Conservation (phyloP, 2,888 invertebrate genomes). For the Allygus modestus region DNA sequence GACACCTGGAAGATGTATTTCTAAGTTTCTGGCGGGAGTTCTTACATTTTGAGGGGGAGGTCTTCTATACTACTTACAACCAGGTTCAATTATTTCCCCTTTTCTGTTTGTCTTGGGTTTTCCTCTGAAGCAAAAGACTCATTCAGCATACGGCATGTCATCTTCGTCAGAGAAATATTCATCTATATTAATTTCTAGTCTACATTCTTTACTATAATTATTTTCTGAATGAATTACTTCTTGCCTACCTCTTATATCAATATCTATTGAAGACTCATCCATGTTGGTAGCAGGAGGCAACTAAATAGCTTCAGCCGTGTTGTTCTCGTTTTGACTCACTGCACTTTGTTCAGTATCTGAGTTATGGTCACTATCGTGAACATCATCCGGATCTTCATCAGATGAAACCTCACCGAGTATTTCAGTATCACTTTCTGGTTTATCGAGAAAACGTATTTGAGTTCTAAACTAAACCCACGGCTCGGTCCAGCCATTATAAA, state of each 20-base stretch:
- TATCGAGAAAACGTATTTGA: constrained; percentile 30
- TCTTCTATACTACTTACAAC: background rate
- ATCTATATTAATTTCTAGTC: background rate
- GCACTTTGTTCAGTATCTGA: constrained; percentile 34
- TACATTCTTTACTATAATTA: background rate
- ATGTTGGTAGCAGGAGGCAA: background rate
- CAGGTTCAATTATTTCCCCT: background rate
- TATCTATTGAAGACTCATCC: background rate
- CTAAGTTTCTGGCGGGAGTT: constrained; percentile 20
- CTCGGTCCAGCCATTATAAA: constrained; percentile 42
- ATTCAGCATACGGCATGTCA: constrained; percentile 20
- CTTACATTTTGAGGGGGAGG: constrained; percentile 3
- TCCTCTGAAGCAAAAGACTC: background rate
- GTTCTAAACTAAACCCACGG: constrained; percentile 28
- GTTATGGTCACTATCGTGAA: background rate
- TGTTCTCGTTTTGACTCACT: background rate
- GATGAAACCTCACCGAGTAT: constrained; percentile 10
- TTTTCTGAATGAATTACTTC: background rate
- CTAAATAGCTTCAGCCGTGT: background rate
- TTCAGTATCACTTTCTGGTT: constrained; percentile 38
- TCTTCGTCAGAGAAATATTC: constrained; percentile 35
- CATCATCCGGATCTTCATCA: constrained; percentile 24
- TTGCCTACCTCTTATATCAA: background rate
- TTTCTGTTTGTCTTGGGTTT: constrained; percentile 19
- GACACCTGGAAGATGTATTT: constrained; percentile 12